These are phyloP conservation scores for Wasmannia auropunctata DNA, from an alignment of 1,140 invertebrate species.

Conservation along the genomic window DNA sequence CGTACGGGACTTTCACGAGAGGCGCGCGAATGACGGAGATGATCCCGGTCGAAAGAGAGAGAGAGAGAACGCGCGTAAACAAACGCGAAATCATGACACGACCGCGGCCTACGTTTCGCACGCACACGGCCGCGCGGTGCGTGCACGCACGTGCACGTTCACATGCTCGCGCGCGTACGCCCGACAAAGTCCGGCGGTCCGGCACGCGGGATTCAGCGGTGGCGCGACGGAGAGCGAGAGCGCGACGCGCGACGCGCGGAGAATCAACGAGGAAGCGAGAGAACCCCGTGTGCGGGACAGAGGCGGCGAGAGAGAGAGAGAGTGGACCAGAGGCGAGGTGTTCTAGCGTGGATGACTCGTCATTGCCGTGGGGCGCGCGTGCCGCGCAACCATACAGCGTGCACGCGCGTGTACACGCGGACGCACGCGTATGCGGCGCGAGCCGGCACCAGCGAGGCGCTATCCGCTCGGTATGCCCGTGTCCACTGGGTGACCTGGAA, in stretches of 20 bases:
- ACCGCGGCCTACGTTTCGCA: slow-evolving; percentile 69
- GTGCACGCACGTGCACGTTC: slow-evolving; percentile 69
- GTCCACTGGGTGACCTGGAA: slow-evolving; percentile 62
- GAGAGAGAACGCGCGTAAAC: slow-evolving; percentile 79
- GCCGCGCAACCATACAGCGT: slow-evolving; percentile 78
- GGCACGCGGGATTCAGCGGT: slow-evolving; percentile 48
- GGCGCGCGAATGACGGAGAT: slow-evolving; percentile 57
- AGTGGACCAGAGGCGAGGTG: slow-evolving; percentile 78
- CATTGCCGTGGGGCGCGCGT: slow-evolving; percentile 85
- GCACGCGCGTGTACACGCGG: slow-evolving; percentile 52
- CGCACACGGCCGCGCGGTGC: slow-evolving; percentile 64
- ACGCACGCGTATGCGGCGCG: slow-evolving; percentile 61
- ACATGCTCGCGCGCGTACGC: slow-evolving; percentile 47
- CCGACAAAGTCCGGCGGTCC: slow-evolving; percentile 29
- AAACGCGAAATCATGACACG: slow-evolving; percentile 84
- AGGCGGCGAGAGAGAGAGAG: slow-evolving; percentile 18
- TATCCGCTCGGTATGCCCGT: slow-evolving; percentile 47
- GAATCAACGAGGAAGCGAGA: slow-evolving; percentile 64
- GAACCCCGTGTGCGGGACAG: slow-evolving; percentile 54
- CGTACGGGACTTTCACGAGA: slow-evolving; percentile 54
- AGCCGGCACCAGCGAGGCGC: slow-evolving; percentile 65
- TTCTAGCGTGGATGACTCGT: slow-evolving; percentile 85
- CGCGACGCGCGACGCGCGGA: slow-evolving; percentile 52
- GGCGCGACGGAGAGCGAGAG: slow-evolving; percentile 42
- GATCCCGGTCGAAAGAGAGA: slow-evolving; percentile 50